phyloP scores from a whole-genome alignment of 2,113 vertebrate genomes.

The Cettia cetti region DNA sequence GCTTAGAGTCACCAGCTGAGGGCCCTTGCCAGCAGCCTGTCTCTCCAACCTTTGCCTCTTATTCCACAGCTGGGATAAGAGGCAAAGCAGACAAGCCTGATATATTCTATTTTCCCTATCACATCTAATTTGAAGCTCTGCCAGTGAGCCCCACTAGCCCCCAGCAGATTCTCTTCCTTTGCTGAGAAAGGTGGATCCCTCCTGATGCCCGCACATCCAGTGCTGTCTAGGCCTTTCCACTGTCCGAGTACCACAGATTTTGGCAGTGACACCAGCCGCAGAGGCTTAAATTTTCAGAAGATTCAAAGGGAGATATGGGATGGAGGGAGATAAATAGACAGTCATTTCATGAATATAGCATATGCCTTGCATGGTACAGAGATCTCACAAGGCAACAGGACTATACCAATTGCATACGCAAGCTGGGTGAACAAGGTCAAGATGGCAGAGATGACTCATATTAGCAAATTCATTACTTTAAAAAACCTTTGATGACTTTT shows the following conservation, averaged over 20 bases:
- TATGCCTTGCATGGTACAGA: background rate
- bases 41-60: background rate
- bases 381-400: background rate
- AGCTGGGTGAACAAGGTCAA: background rate
- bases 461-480: background rate
- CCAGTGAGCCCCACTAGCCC: accelerated
- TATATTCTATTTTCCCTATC: background rate
- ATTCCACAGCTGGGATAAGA: background rate
- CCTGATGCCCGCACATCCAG: background rate
- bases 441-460: background rate
- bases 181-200: background rate
- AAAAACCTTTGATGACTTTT: background rate
- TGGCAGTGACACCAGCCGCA: accelerated
- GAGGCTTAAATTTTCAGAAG: background rate
- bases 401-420: background rate
- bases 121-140: background rate
- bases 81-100: background rate
- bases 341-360: background rate
- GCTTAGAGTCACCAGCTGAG: background rate
- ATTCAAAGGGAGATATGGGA: background rate
- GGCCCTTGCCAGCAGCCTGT: too few relatives aligned
- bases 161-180: background rate
- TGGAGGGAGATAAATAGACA: background rate
- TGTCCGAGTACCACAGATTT: background rate
- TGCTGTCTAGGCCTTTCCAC: accelerated